Conservation (phyloP, 2,113 vertebrate genomes). For the Actinemys pallida region DNA sequence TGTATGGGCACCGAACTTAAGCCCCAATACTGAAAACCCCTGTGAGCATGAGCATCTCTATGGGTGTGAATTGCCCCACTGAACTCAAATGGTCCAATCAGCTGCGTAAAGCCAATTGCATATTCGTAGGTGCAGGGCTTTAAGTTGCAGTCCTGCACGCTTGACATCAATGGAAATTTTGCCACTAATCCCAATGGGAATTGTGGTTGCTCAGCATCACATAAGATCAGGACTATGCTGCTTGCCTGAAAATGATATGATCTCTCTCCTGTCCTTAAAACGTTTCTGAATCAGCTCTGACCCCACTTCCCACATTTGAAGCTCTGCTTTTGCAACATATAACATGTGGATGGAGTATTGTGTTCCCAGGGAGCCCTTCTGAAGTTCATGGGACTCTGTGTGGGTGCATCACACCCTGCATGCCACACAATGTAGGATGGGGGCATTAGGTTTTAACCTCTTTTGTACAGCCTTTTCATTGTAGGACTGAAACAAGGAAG, state of each 20-base stretch:
- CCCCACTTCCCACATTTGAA: neutral
- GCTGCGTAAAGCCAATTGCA: neutral
- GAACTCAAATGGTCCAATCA: neutral
- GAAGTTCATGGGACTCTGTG: neutral
- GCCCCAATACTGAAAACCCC: neutral
- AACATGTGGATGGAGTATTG: neutral
- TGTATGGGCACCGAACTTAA: neutral
- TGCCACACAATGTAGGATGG: rapidly evolving
- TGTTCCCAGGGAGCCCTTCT: neutral
- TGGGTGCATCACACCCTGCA: neutral
- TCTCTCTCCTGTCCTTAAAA: neutral
- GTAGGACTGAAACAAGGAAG: neutral
- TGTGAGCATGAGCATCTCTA: neutral
- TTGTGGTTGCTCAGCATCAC: neutral
- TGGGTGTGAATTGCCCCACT: neutral
- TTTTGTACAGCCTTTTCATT: neutral
- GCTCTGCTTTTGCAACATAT: neutral
- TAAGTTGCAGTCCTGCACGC: neutral
- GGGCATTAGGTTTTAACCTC: neutral
- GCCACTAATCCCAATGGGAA: neutral
- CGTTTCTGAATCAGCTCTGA: neutral
- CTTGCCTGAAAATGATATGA: neutral
- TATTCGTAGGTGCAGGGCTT: neutral
- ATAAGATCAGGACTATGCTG: rapidly evolving
- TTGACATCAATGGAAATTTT: neutral